A percentile compares a stretch with the other conserved stretches of the same genome.
Evolutionary conservation across 2,888 invertebrate genomes (phyloP).

Genomic region (Dromius quadrimaculatus): DNA sequence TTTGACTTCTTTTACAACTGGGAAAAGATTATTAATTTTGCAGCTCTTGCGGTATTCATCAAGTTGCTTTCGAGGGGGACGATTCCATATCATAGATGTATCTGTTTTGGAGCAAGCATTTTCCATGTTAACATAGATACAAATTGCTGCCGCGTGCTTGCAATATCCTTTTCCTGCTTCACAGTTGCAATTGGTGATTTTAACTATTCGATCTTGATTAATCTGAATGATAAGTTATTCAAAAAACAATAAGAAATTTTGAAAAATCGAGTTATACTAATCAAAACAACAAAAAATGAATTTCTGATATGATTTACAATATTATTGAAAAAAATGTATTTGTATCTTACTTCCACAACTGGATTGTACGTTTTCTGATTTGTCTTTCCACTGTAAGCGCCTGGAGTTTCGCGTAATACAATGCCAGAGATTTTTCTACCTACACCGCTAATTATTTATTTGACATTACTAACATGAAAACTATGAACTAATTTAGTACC

Average conservation of each 20-base stretch:
- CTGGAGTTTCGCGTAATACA: conserved; percentile 37
- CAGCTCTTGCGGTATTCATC: conserved; percentile 47
- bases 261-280: not conserved
- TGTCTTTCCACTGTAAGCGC: conserved; percentile 22
- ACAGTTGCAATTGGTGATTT: too few relatives aligned
- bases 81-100: conserved; percentile 49
- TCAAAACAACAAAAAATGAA: not conserved
- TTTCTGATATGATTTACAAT: conserved; percentile 1
- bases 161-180: conserved; percentile 8
- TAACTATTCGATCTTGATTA: too few relatives aligned
- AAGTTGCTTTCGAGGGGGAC: conserved; percentile 28
- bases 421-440: not conserved
- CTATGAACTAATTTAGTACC: conserved; percentile 16
- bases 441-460: not conserved
- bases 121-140: conserved; percentile 48
- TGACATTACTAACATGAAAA: conserved; percentile 9
- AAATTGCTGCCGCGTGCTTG: conserved; percentile 51
- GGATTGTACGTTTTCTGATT: conserved; percentile 21
- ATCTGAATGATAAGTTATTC: not conserved
- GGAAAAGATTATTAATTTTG: conserved; percentile 9
- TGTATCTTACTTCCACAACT: conserved; percentile 10
- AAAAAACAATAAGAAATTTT: not conserved
- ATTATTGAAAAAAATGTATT: conserved; percentile 4
- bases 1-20: not conserved
- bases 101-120: conserved; percentile 47